Percentiles rank a stretch among this genome's conserved stretches.
phyloP scores from a whole-genome alignment of 2,113 vertebrate genomes.

The Nesoenas mayeri region DNA sequence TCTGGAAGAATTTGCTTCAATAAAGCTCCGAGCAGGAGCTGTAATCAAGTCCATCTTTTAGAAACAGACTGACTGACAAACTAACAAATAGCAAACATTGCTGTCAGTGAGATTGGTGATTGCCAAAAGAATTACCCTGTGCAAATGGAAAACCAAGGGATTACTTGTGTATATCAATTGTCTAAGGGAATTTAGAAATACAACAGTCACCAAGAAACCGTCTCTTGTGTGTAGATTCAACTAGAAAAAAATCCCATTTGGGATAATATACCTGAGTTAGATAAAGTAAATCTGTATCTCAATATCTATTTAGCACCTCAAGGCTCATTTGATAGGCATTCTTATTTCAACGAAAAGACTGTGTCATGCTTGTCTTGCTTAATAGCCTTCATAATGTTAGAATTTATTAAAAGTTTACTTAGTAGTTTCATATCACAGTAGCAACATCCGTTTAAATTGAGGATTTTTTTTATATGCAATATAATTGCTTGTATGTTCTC shows the following conservation, averaged over 20 bases:
- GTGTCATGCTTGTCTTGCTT: not conserved
- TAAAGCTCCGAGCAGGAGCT: conserved; percentile 42
- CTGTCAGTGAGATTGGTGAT: not conserved
- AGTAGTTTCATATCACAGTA: not conserved
- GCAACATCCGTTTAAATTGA: not conserved
- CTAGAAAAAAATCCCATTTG: not conserved
- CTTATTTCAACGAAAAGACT: not conserved
- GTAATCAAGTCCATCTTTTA: conserved; percentile 30
- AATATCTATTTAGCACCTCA: not conserved
- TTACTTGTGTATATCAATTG: not conserved
- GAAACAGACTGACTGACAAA: conserved; percentile 6
- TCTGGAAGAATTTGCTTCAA: conserved; percentile 42
- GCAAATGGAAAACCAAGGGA: not conserved
- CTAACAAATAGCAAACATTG: conserved; percentile 43
- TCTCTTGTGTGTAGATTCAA: not conserved
- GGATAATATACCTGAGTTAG: not conserved
- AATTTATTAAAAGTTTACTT: not conserved
- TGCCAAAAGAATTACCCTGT: conserved; percentile 16
- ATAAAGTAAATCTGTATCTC: not conserved
- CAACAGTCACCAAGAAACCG: not conserved
- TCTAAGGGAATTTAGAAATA: not conserved
- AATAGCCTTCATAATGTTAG: not conserved
- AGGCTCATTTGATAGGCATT: not conserved
- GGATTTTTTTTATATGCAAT: not conserved
- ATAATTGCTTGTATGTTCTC: not conserved